phyloP scores from a whole-genome alignment of 2,797 vertebrate species.

The Glossophaga mutica region DNA sequence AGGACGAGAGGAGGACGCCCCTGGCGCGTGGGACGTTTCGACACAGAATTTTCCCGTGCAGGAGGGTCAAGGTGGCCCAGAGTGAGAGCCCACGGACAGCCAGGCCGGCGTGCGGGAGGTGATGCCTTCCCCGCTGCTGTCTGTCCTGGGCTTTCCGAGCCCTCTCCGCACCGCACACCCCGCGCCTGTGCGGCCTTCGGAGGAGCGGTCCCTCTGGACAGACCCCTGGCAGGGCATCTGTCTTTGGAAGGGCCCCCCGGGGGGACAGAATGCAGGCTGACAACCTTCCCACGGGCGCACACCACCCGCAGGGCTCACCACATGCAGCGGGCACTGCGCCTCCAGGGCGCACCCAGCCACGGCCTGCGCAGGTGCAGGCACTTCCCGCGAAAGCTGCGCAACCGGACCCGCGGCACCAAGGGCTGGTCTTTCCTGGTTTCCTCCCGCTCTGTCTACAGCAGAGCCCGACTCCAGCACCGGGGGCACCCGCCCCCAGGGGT shows the following conservation, averaged over 20 bases:
- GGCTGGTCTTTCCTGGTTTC: not conserved
- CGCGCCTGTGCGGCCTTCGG: not conserved
- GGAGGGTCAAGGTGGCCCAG: not conserved
- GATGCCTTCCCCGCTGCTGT: too few species aligned
- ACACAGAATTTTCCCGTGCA: not conserved
- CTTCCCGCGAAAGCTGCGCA: not conserved
- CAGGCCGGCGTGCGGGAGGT: too few species aligned
- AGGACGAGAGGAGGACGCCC: not conserved
- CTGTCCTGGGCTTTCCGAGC: not conserved
- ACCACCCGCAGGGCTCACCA: not conserved
- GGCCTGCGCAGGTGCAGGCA: not conserved
- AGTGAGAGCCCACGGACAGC: not conserved
- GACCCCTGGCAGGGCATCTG: not conserved
- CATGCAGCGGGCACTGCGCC: rapidly evolving
- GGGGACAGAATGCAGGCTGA: not conserved
- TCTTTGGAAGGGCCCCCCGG: not conserved
- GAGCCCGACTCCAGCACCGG: not conserved
- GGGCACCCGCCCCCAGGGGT: not conserved
- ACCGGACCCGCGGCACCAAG: rapidly evolving
- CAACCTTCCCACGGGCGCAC: not conserved
- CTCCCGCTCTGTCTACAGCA: not conserved
- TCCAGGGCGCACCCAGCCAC: not conserved
- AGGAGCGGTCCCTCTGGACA: not conserved
- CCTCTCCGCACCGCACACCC: not conserved
- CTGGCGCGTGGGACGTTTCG: not conserved